phyloP scores from a whole-genome alignment of 2,113 vertebrate genomes.

The Salvelinus alpinus region DNA sequence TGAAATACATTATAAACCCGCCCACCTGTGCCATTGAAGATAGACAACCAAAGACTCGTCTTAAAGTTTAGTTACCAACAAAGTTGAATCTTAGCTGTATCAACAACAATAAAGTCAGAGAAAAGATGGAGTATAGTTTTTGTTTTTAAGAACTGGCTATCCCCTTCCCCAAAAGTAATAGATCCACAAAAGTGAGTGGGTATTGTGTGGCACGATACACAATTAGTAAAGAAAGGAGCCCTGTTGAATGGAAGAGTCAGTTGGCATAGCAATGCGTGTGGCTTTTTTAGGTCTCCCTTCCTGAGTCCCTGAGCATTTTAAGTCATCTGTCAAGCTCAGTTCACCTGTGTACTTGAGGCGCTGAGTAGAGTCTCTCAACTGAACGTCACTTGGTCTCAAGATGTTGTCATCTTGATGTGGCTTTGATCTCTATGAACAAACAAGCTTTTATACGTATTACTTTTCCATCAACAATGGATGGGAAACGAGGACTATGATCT shows the following conservation, averaged over 20 bases:
- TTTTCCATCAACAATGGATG: too few relatives aligned
- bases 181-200: too few relatives aligned
- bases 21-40: constrained; percentile 36
- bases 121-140: constrained; percentile 20
- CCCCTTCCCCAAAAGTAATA: neutral
- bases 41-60: constrained; percentile 33
- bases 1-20: constrained; percentile 29
- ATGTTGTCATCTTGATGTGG: constrained; percentile 20
- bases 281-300: too few relatives aligned
- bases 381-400: constrained; percentile 3
- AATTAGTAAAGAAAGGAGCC: too few relatives aligned
- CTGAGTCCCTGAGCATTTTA: constrained; percentile 6
- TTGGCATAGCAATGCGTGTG: too few relatives aligned
- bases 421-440: constrained; percentile 16
- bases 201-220: too few relatives aligned
- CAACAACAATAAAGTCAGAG: constrained; percentile 29
- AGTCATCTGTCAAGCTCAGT: neutral
- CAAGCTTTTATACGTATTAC: neutral
- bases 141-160: constrained; percentile 10
- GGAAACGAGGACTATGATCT: too few relatives aligned
- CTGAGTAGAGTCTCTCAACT: constrained; percentile 4
- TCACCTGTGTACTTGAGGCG: constrained; percentile 1
- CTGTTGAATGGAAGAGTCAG: too few relatives aligned
- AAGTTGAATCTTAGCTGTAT: constrained; percentile 26
- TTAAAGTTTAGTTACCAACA: too few relatives aligned